Conservation (phyloP, 2,797 vertebrate species). For the Craterocephalus amniculus region DNA sequence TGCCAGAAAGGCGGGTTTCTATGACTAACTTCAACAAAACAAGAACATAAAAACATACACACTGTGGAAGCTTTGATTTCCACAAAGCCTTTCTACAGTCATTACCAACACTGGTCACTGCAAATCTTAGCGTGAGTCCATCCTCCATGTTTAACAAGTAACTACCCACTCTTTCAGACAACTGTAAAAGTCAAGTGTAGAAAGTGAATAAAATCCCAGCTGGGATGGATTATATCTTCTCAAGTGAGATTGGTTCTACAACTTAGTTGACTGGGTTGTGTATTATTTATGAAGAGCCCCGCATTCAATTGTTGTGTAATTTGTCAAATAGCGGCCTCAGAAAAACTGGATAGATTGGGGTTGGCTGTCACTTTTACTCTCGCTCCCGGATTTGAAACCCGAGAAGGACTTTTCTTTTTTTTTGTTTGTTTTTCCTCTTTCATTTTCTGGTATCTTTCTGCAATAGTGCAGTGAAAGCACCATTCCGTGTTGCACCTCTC, state of each 20-base stretch:
- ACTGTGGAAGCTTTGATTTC: constrained; percentile 51
- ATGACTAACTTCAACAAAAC: constrained; percentile 70
- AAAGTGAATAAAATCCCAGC: constrained; percentile 49
- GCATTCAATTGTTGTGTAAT: constrained; percentile 65
- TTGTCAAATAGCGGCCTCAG: constrained; percentile 61
- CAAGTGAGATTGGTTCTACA: constrained; percentile 58
- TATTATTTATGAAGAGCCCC: constrained; percentile 68
- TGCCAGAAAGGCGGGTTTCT: constrained; percentile 48
- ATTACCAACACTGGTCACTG: constrained; percentile 61
- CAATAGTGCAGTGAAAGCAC: constrained; percentile 16
- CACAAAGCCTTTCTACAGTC: constrained; percentile 46
- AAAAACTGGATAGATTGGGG: constrained; percentile 65
- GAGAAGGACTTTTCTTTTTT: constrained; percentile 8
- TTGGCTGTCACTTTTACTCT: constrained; percentile 61
- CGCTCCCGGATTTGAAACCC: constrained; percentile 34
- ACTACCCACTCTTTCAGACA: constrained; percentile 61
- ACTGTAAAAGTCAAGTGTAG: constrained; percentile 46
- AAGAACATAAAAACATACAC: constrained; percentile 65
- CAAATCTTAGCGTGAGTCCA: constrained; percentile 48
- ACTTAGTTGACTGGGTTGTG: constrained; percentile 57
- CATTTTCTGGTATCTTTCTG: constrained; percentile 1
- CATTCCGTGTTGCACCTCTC: constrained; percentile 37
- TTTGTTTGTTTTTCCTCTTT: constrained; percentile 10
- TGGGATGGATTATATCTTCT: constrained; percentile 58
- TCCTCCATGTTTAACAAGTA: constrained; percentile 41